Evolutionary conservation across 2,797 vertebrate genomes (phyloP).

Genomic region (Capromys pilorides): DNA sequence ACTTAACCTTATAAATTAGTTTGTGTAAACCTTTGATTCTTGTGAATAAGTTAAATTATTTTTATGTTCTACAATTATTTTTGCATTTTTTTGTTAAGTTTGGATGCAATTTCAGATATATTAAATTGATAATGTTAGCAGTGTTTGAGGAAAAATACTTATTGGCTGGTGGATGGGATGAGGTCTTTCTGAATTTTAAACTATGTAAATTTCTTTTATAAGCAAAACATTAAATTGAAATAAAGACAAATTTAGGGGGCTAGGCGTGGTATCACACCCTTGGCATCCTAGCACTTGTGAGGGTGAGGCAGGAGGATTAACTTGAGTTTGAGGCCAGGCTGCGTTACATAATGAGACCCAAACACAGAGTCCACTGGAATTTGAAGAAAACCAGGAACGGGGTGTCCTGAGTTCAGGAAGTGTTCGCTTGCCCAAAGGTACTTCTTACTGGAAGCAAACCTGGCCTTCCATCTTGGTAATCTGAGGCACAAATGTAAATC

Average conservation of each 20-base stretch:
- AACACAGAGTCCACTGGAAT: background rate
- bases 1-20: background rate
- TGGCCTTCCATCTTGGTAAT: background rate
- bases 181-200: conserved; percentile 28
- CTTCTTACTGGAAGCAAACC: background rate
- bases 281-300: background rate
- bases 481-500: background rate
- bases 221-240: background rate
- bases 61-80: conserved; percentile 19
- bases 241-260: background rate
- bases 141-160: background rate
- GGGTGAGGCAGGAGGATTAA: background rate
- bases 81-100: background rate
- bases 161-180: background rate
- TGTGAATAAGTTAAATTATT: too few relatives aligned
- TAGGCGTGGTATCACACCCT: background rate
- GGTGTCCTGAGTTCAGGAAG: background rate
- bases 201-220: background rate
- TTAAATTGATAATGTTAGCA: background rate
- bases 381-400: background rate
- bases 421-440: background rate
- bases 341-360: background rate
- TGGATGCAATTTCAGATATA: conserved; percentile 35
- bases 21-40: conserved; percentile 57
- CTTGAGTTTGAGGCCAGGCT: background rate